A percentile compares a stretch with the other conserved stretches of the same genome.
These are phyloP conservation scores for Pegoplata infirma DNA, from an alignment of 2,888 invertebrate genomes.

Conservation along the genomic window DNA sequence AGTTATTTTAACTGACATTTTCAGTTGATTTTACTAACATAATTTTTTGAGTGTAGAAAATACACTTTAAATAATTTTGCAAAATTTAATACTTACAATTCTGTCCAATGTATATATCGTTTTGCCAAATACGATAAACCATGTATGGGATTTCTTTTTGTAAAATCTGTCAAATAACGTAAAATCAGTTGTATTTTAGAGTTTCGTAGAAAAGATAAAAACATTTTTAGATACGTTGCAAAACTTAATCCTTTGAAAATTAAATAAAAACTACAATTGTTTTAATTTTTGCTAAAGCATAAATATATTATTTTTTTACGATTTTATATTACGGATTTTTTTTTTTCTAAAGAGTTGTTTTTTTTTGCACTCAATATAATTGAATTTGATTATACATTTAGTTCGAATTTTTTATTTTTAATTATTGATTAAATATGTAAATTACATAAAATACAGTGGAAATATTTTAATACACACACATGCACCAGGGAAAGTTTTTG, in stretches of 20 bases:
- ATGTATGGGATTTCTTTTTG: slow-evolving; percentile 32
- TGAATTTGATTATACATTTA: slow-evolving; percentile 34
- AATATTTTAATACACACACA: too few species aligned
- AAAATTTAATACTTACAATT: slow-evolving; percentile 57
- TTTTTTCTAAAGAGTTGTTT: background rate
- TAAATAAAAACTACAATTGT: slow-evolving; percentile 39
- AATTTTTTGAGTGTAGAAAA: too few species aligned
- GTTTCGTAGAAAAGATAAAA: background rate
- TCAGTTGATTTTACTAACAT: too few species aligned
- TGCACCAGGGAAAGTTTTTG: too few species aligned
- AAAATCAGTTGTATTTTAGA: slow-evolving; percentile 30
- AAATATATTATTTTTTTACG: slow-evolving; percentile 26
- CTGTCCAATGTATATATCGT: slow-evolving; percentile 41
- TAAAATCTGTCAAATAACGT: slow-evolving; percentile 43
- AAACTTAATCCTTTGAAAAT: background rate
- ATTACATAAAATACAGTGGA: background rate
- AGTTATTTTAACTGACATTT: too few species aligned
- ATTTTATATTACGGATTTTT: slow-evolving; percentile 2
- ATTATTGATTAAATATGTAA: slow-evolving; percentile 1
- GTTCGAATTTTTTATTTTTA: background rate
- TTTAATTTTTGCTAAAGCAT: slow-evolving; percentile 37
- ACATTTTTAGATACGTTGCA: background rate
- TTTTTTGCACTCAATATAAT: background rate
- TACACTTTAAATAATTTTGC: too few species aligned
- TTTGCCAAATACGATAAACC: slow-evolving; percentile 44